Percentiles rank a stretch among this genome's conserved stretches.
Conservation (phyloP, 2,113 vertebrate species). For the Suncus etruscus region DNA sequence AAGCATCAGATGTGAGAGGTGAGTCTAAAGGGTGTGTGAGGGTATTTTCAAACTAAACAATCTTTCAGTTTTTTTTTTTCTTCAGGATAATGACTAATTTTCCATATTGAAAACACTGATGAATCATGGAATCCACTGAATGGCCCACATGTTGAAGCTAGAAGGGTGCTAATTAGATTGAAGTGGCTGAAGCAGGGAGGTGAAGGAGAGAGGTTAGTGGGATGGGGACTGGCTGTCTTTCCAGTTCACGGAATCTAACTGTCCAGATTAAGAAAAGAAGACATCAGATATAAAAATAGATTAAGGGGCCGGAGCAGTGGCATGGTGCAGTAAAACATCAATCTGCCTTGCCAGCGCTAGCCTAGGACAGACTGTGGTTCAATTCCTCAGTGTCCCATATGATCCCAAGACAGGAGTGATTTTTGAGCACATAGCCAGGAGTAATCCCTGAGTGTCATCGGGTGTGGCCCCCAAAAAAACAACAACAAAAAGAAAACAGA, state of each 20-base stretch:
- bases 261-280: neutral
- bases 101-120: neutral
- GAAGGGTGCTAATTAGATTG: neutral
- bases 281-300: neutral
- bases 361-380: too few species aligned
- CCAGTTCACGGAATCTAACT: neutral
- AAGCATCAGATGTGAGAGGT: neutral
- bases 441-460: too few species aligned
- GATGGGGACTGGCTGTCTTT: neutral
- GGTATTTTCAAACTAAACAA: neutral
- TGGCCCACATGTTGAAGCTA: neutral
- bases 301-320: too few species aligned
- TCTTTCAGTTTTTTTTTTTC: neutral
- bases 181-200: too few species aligned
- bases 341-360: too few species aligned
- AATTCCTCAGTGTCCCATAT: too few species aligned
- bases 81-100: neutral
- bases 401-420: too few species aligned
- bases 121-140: neutral
- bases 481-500: too few species aligned
- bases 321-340: too few species aligned
- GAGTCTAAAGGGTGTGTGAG: neutral
- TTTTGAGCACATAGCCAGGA: too few species aligned
- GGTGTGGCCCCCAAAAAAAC: too few species aligned
- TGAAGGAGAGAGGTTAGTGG: fast-evolving